Evolutionary conservation across 2,797 vertebrate genomes (phyloP), one percentile per base, ranked within the genome.

Genomic region (Pteronotus mesoamericanus): DNA sequence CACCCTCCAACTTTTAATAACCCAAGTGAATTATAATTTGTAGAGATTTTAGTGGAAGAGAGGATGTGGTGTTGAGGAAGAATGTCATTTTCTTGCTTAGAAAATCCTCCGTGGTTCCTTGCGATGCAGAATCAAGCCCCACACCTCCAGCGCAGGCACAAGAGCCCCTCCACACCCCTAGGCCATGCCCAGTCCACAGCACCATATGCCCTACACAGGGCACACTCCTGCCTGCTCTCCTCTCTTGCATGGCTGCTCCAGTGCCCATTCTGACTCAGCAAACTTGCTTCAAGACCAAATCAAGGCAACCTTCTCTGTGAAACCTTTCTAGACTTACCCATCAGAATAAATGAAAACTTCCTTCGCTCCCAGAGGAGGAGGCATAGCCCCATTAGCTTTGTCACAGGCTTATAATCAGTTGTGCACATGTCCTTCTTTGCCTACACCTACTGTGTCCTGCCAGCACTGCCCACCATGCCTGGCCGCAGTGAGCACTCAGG

Each of bases 261-360:
- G 14, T 11, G 19, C 24, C 44, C 74, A 66, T 24, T 69, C 59
- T 53, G 4, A 26, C 42, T 16, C 24, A 37, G 39, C 34, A 96
- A 44, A 29, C 18, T 19, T 84, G 64, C 78, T 64, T 87, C 32
- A 93, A 71, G 79, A 80, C 53, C 84, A 84, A 80, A 89, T 51
- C 46, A 79, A 87, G 57, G 53, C 34, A 24, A 15, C 16, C 16
- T 75, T 66, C 32, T 61, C 74, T 44, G 29, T 21, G 66, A 85
- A 42, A n/a, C 18, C 42, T 48, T 44, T 37, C 48, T 61, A 78
- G 46, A 51, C 51, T 29, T 61, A 29, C 51, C 48, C 59, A 46
- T 6, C 7, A 57, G 68, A 22, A n/a, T 14, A 85, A 34, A 84
- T 18, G 16, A 34, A 75, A 61, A 22, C 19, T 6, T 61, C 53